A percentile compares a stretch with the other conserved stretches of the same genome.
Evolutionary conservation across 2,888 invertebrate species (phyloP).

Genomic region (Ariolimax columbianus): DNA sequence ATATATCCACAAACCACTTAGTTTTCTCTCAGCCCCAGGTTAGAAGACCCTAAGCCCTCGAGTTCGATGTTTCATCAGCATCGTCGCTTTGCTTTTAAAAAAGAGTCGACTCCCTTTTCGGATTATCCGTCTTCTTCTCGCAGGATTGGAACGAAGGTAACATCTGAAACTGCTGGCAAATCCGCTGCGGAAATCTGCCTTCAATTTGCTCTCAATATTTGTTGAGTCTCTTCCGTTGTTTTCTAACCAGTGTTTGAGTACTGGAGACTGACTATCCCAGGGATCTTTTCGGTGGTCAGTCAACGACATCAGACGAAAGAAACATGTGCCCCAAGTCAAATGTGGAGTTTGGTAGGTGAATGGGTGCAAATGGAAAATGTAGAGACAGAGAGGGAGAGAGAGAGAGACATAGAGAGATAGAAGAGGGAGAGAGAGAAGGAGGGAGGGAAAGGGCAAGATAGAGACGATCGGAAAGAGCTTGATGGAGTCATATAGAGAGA

Average conservation of each 20-base stretch:
- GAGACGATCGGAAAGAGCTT: too few species aligned
- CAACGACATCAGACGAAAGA: not conserved
- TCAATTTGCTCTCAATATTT: constrained; percentile 25
- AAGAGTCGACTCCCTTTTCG: too few species aligned
- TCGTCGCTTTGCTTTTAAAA: too few species aligned
- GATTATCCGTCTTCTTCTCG: not conserved
- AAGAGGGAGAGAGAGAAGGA: too few species aligned
- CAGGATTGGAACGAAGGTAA: not conserved
- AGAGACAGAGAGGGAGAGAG: too few species aligned
- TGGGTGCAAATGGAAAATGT: not conserved
- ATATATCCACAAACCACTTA: too few species aligned
- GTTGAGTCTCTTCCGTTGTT: constrained; percentile 3
- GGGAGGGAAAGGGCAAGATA: too few species aligned
- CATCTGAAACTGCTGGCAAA: not conserved
- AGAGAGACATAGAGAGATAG: too few species aligned
- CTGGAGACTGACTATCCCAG: not conserved
- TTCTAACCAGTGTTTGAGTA: not conserved
- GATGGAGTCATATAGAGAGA: too few species aligned
- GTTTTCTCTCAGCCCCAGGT: too few species aligned
- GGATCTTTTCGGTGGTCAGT: not conserved
- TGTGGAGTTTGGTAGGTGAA: not conserved
- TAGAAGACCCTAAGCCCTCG: too few species aligned
- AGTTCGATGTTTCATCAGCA: too few species aligned
- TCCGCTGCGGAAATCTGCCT: constrained; percentile 18
- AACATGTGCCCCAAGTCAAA: not conserved